Evolutionary conservation across 2,888 invertebrate species (phyloP), one percentile per base, ranked within the genome.

Genomic region (Zelleria hepariella): DNA sequence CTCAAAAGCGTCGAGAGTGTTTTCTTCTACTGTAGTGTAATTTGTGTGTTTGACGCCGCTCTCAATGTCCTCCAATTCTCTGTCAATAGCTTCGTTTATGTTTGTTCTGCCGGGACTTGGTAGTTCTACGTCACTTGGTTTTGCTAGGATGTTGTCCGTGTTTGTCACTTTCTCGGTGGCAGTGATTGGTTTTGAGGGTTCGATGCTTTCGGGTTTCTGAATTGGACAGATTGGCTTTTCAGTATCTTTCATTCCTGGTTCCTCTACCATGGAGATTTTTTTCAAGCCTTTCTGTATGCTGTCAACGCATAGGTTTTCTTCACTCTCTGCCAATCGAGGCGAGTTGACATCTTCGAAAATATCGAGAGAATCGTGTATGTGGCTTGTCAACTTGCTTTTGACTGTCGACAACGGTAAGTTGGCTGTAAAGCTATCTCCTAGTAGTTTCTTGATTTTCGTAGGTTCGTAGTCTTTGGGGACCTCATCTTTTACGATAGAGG

Each of bases 1-100:
- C 63, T 87, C 87, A 59, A 86, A 88, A 59, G 77, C 78, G 27
- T 82, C 81, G 23, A 78, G 67, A 0, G 86, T 86, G 58, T 15
- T 15, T 84, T 82, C 55, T 78, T n/a, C 47, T n/a, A 7, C 26
- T 56, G 27, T 56, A 57, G 23, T 57, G 23, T 23, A n/a, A 7
- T 55, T 10, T 5, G 15, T 53, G 6, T 23, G 8, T 0, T 53
- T 53, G 53, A 21, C n/a, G 8, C 15, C 21, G 7, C 15, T 24
- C 7, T 25, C 42, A 47, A 23, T 15, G 26, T 42, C 20, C 6
- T 48, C 27, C 10, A n/a, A 5, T 49, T 23, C 15, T 21, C 2
- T 57, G 24, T 57, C 47, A 20, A 66, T 15, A 61, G 58, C 32
- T 42, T 10, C 10, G 48, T 52, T 63, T 65, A n/a, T 49, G 5